Evolutionary conservation across 92 coral and sea anemone species (phyloP), one percentile per base, ranked within the genome.

Genomic region (Porites rus): DNA sequence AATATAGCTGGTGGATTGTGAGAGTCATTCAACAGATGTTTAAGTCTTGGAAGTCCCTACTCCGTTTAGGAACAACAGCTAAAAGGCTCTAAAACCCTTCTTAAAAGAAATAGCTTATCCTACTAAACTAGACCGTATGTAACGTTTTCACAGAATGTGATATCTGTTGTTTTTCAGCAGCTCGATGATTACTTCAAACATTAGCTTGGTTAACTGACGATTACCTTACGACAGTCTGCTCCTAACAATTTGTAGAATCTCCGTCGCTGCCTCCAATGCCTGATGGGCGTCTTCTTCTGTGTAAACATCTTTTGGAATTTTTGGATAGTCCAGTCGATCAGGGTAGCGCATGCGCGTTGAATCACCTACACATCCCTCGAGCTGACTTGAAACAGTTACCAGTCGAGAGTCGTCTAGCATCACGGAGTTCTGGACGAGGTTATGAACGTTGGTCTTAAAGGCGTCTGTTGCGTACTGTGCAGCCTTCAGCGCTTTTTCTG

Each of bases 281-380:
- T 75, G 54, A 21, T 14, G 46, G 16, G 95, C 92, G 78, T 19
- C 86, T 56, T 86, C 74, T 6, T 52, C 77, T 2, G 74, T 75
- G 90, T 92, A 92, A 21, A 71, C 84, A 16, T 89, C 92, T 28
- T 86, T 89, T 22, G 95, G 95, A 10, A 92, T 92, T 25, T 14
- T 82, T 59, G 91, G 95, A 69, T 10, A 92, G 46, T 72, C 16
- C 58, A 85, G 14, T 17, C 85, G 75, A 78, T 92, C 95, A 3
- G 95, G 95, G 86, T 92, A 92, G 72, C 95, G 92, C 95, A 92
- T 92, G 90, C 92, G 87, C 43, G 92, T 72, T 10, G 95, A 85
- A 72, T 81, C 80, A 24, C 90, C 92, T 22, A 77, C 58, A 21
- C 64, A 91, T 76, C 74, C 14, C 77, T 81, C 93, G 25, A 92